These are phyloP conservation scores for Nesidiocoris tenuis DNA, from an alignment of 2,888 invertebrate genomes.

Conservation along the genomic window DNA sequence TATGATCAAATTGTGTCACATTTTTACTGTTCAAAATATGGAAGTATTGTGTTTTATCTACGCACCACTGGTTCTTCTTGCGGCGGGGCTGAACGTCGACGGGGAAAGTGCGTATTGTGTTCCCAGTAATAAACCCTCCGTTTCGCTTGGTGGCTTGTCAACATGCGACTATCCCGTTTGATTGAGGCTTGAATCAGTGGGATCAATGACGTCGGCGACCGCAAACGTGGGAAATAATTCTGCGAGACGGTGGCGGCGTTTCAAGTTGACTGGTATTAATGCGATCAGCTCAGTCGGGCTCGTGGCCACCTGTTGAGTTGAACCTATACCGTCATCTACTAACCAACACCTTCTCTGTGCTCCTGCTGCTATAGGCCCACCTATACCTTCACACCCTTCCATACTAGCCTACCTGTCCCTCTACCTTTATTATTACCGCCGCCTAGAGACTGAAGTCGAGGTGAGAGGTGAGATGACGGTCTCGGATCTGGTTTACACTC, in stretches of 20 bases:
- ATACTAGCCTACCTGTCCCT: conserved; percentile 8
- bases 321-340: neutral
- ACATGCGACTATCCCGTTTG: neutral
- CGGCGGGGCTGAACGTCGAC: no score
- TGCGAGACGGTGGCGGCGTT: conserved; percentile 23
- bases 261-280: conserved; percentile 34
- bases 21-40: no score
- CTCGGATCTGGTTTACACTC: conserved; percentile 14
- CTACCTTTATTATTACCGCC: conserved; percentile 31
- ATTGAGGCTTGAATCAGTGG: neutral
- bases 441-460: neutral
- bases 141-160: no score
- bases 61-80: no score
- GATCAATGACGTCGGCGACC: no score
- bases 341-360: no score
- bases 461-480: neutral
- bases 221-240: conserved; percentile 29
- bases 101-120: no score
- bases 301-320: neutral
- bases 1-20: no score
- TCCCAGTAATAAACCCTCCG: no score
- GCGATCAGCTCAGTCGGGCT: conserved; percentile 6
- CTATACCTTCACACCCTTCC: no score
- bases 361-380: no score
- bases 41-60: no score